Conservation (phyloP, 2,797 vertebrate genomes). For the Coracias cyanogaster region DNA sequence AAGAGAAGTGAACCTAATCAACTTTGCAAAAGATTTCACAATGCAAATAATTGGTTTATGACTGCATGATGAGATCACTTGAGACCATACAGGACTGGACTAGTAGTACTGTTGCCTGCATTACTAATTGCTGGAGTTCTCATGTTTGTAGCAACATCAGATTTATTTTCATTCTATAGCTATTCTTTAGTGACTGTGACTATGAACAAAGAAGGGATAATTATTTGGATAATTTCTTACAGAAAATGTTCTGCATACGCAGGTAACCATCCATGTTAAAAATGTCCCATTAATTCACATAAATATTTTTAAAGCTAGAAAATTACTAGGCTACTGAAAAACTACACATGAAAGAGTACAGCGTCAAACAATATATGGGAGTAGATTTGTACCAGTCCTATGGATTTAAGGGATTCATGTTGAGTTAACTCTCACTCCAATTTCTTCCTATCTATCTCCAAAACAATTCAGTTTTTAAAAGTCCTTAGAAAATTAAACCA, state of each 20-base stretch:
- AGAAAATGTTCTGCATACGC: neutral
- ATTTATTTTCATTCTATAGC: neutral
- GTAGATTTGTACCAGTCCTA: neutral
- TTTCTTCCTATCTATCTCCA: neutral
- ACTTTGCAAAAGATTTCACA: neutral
- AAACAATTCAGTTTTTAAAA: neutral
- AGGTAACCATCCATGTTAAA: neutral
- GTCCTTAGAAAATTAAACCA: neutral
- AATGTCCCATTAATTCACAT: neutral
- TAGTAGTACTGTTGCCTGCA: fast-evolving
- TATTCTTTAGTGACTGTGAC: neutral
- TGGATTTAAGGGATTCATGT: neutral
- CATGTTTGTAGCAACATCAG: neutral
- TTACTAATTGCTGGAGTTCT: neutral
- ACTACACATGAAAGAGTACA: neutral
- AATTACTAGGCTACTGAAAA: neutral
- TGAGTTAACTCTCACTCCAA: neutral
- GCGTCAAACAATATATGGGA: neutral
- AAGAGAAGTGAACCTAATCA: neutral
- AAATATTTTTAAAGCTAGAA: neutral
- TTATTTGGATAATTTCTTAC: neutral
- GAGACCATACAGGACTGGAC: neutral
- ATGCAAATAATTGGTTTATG: neutral
- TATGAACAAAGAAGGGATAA: neutral
- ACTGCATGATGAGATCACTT: neutral